Evolutionary conservation across 2,113 vertebrate genomes (phyloP).

Genomic region (Chloropsis hardwickii): DNA sequence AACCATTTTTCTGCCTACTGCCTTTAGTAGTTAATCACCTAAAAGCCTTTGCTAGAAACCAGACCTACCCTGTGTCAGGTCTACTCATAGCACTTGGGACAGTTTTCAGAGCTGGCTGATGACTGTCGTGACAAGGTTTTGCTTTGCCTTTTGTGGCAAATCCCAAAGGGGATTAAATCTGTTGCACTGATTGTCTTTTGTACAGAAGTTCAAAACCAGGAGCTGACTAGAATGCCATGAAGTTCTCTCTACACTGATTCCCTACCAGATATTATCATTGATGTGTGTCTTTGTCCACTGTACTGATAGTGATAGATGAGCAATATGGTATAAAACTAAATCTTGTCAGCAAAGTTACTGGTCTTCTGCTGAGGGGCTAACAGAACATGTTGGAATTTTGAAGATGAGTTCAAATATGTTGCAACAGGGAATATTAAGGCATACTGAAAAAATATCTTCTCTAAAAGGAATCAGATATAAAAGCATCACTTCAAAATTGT

Average conservation of each 20-base stretch:
- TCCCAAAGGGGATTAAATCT: not conserved
- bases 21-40: not conserved
- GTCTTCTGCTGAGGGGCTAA: not conserved
- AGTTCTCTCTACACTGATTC: not conserved
- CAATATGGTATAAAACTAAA: not conserved
- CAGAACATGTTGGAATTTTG: not conserved
- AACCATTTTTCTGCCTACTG: not conserved
- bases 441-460: not conserved
- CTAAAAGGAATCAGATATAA: not conserved
- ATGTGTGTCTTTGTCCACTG: not conserved
- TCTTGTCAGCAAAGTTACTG: not conserved
- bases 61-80: not conserved
- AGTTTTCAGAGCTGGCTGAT: not conserved
- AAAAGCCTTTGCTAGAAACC: not conserved
- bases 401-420: not conserved
- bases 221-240: not conserved
- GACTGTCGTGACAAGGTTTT: not conserved
- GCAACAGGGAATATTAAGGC: not conserved
- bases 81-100: not conserved
- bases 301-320: not conserved
- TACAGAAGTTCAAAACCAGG: not conserved
- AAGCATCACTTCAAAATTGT: not conserved
- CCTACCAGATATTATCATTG: not conserved
- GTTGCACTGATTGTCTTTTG: not conserved
- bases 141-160: not conserved